Base-by-base conservation (phyloP, 2,797 vertebrate species). In the Platalea minor region DNA sequence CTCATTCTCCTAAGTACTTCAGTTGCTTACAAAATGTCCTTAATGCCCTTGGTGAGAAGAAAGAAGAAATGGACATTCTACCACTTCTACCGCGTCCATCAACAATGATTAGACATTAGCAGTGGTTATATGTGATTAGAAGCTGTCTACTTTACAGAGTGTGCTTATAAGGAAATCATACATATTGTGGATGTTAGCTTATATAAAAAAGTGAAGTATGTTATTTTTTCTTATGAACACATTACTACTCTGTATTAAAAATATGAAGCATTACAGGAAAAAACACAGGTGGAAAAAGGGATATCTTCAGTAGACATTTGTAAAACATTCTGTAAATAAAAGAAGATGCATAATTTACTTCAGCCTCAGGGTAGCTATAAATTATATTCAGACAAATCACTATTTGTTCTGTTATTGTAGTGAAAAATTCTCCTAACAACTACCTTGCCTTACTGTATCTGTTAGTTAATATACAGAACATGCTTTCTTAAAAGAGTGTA, bases 341-440 rank as follows among this genome's bases (percentile, higher is more conserved):
- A 92, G 64, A 95, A 84, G 69, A 72, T 63, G 70, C 73, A 94
- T 93, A 95, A 96, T 95, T 90, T 86, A 81, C 80, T 88, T 39
- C 35, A 73, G 88, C 95, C 69, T 73, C 61, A 37, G 94, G 93
- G 76, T 88, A 75, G 83, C 70, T 93, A 88, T 95, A 95, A 90
- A 92, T 95, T 85, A 90, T 95, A 84, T 73, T 91, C 88, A 94
- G 83, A 94, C 80, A 96, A 96, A 96, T 93, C 63, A 87, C 48
- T 95, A 37, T 95, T 95, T 96, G 63, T 76, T 91, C 83, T 85
- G 67, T 81, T 95, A 91, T 75, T 93, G 63, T 63, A 87, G 54
- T 65, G 57, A 96, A 94, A 89, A 93, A 76, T 89, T 96, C 77
- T 95, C 83, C 73, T 93, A 89, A 86, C 89, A 91, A 77, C 86